These are phyloP conservation scores for Sciurus carolinensis DNA, from an alignment of 2,797 vertebrate species.

Conservation along the genomic window DNA sequence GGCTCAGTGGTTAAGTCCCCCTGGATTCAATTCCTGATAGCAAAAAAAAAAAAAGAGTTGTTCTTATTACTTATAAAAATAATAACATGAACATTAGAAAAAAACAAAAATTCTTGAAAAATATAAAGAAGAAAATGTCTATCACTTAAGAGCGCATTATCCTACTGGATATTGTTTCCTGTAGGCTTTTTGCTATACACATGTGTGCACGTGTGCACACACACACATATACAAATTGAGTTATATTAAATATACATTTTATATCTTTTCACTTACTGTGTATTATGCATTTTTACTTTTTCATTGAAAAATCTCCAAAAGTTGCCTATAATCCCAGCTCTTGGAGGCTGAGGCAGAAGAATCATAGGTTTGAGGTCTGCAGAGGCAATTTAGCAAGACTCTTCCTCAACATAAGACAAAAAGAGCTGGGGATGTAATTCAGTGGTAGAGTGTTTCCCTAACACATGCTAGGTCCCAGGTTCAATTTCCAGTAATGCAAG, in stretches of 20 bases:
- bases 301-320: conserved; percentile 34
- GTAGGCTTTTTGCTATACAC: neutral
- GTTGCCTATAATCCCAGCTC: neutral
- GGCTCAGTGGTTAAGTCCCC: too few species aligned
- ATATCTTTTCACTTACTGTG: neutral
- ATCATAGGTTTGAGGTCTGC: neutral
- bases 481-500: neutral
- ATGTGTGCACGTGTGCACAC: neutral
- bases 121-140: neutral
- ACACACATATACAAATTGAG: neutral
- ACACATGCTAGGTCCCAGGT: neutral
- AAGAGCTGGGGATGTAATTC: neutral
- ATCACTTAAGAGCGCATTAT: neutral
- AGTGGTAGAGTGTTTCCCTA: neutral
- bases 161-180: neutral
- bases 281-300: conserved; percentile 20
- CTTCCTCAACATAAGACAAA: neutral
- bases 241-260: neutral
- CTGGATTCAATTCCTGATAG: too few species aligned
- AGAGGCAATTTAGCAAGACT: neutral
- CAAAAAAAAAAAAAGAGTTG: too few species aligned
- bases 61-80: neutral
- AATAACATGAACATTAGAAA: neutral
- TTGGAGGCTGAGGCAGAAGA: neutral
- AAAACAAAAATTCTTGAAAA: neutral